Evolutionary conservation across 2,113 vertebrate genomes (phyloP), one percentile per base, ranked within the genome.

Genomic region (Girardinichthys multiradiatus): DNA sequence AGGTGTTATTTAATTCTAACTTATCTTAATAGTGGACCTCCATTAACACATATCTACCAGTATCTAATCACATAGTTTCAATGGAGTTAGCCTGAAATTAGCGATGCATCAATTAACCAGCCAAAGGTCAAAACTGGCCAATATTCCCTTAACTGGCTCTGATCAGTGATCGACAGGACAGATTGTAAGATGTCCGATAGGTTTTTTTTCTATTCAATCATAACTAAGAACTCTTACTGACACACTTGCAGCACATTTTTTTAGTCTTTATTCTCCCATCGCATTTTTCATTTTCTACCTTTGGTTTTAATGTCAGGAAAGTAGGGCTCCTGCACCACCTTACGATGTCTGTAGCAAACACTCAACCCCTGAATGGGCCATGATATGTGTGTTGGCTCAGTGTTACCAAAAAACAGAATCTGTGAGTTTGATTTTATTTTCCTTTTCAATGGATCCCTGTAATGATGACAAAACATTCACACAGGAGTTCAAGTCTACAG

Each of bases 371-470:
- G 35, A n/a, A n/a, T n/a, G n/a, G n/a, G n/a, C n/a, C n/a, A n/a
- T 72, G 35, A 29, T 19, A 62, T 61, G 45, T 45, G 42, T 19
- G 17, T 45, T 45, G 51, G 64, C 57, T 74, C 27, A 45, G 28
- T 62, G 30, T 27, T 77, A 30, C 4, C 54, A 26, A 27, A 64
- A 77, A 67, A 59, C 42, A 29, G 15, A 54, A 73, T 64, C 61
- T 63, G 68, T 31, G 60, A 69, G 74, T 59, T 80, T 75, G 65
- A 59, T 58, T 84, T 51, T 48, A 31, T 68, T 72, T 60, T 70
- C 12, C n/a, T 37, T 54, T 79, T 51, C 4, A 33, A 67, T 57
- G 13, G 14, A 37, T 70, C 60, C 3, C 59, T 17, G 3, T n/a
- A 59, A 79, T 66, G 51, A 60, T 54, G 60, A 70, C 57, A 60